A percentile compares a stretch with the other conserved stretches of the same genome.
These are phyloP conservation scores for Himalopsyche tibetana DNA, from an alignment of 2,888 invertebrate genomes.

Conservation along the genomic window DNA sequence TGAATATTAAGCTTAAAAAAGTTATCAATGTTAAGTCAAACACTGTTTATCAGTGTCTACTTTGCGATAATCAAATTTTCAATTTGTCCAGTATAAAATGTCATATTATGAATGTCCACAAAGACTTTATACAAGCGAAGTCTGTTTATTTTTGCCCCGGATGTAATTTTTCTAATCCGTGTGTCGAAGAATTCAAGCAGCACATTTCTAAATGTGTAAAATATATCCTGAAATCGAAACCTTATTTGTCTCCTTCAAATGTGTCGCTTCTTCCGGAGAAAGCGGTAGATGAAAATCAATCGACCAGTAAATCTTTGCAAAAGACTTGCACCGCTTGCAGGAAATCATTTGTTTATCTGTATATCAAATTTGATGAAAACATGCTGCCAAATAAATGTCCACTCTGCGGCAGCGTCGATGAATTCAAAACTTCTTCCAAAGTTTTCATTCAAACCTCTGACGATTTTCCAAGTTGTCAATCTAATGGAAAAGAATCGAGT, in stretches of 20 bases:
- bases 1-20: constrained; percentile 49
- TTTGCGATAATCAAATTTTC: constrained; percentile 72
- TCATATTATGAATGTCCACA: constrained; percentile 67
- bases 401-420: neutral
- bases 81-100: constrained; percentile 70
- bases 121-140: neutral
- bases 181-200: constrained; percentile 7
- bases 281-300: neutral
- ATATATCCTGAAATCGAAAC: neutral
- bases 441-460: neutral
- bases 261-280: neutral
- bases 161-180: constrained; percentile 41
- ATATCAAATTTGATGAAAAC: constrained; percentile 24
- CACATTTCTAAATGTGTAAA: constrained; percentile 49
- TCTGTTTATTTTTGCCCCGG: constrained; percentile 48
- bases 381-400: constrained; percentile 47
- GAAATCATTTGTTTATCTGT: constrained; percentile 46
- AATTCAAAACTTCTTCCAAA: constrained; percentile 28
- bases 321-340: constrained; percentile 45
- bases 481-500: neutral
- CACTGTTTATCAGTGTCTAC: constrained; percentile 71
- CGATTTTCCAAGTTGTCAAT: neutral
- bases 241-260: neutral
- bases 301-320: neutral
- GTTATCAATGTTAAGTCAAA: constrained; percentile 66